phyloP scores from a whole-genome alignment of 2,797 vertebrate genomes.

The Nyctibius grandis region DNA sequence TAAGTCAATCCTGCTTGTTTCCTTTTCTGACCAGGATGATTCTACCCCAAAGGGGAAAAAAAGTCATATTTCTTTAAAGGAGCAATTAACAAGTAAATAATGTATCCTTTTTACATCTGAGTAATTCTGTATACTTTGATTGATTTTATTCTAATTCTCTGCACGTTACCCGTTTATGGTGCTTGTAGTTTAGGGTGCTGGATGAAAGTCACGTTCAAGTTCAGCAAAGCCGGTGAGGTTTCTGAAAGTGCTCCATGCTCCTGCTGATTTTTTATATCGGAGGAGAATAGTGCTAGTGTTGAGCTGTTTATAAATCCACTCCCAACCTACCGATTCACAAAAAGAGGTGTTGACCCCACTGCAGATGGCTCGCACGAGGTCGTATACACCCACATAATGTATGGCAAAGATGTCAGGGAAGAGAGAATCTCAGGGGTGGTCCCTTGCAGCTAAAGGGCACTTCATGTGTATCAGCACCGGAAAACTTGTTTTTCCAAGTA shows the following conservation, averaged over 20 bases:
- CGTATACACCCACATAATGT: accelerated
- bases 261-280: neutral
- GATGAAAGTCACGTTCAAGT: neutral
- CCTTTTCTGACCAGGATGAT: neutral
- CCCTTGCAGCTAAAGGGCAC: neutral
- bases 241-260: neutral
- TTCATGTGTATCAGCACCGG: neutral
- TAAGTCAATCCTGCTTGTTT: neutral
- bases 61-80: neutral
- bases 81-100: constrained; percentile 12
- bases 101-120: neutral
- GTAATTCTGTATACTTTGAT: neutral
- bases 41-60: neutral
- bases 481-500: neutral
- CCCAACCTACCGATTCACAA: neutral
- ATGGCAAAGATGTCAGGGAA: neutral
- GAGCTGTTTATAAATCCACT: neutral
- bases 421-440: neutral
- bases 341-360: neutral
- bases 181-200: neutral
- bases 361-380: neutral
- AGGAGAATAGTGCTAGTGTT: neutral
- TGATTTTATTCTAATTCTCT: neutral
- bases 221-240: neutral
- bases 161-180: neutral